These are phyloP conservation scores for Parascotia fuliginaria DNA, from an alignment of 2,888 invertebrate species.

Conservation along the genomic window DNA sequence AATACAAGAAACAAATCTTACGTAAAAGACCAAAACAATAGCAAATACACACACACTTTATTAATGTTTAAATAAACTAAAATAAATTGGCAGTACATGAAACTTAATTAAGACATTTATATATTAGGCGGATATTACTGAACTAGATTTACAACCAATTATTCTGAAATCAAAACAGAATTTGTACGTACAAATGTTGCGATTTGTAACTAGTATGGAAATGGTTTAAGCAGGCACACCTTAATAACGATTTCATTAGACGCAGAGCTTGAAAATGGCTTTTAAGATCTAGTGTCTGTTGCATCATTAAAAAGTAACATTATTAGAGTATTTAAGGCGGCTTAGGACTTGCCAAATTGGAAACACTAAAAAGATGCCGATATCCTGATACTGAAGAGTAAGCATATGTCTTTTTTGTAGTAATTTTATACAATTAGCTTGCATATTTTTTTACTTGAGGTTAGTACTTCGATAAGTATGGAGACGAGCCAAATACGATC, in stretches of 20 bases:
- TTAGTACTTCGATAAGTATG: too few relatives aligned
- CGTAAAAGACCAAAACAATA: background rate
- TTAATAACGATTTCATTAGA: background rate
- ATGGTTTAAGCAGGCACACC: background rate
- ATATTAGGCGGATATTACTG: conserved; percentile 13
- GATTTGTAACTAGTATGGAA: background rate
- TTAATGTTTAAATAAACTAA: too few relatives aligned
- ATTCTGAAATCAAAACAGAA: conserved; percentile 9
- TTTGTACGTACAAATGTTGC: conserved; percentile 6
- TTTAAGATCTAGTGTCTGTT: background rate
- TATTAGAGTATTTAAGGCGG: background rate
- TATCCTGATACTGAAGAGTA: too few relatives aligned
- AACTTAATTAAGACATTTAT: conserved; percentile 22
- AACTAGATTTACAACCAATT: conserved; percentile 22
- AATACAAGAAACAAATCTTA: too few relatives aligned
- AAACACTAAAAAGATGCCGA: too few relatives aligned
- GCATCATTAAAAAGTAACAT: background rate
- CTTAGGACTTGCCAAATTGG: too few relatives aligned
- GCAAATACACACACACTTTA: background rate
- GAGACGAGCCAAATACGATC: too few relatives aligned
- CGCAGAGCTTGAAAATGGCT: too few relatives aligned
- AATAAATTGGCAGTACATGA: conserved; percentile 17
- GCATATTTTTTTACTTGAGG: too few relatives aligned
- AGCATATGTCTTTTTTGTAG: too few relatives aligned
- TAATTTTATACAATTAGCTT: too few relatives aligned